Conservation (phyloP, 2,888 invertebrate genomes). For the Athrips mouffetella region DNA sequence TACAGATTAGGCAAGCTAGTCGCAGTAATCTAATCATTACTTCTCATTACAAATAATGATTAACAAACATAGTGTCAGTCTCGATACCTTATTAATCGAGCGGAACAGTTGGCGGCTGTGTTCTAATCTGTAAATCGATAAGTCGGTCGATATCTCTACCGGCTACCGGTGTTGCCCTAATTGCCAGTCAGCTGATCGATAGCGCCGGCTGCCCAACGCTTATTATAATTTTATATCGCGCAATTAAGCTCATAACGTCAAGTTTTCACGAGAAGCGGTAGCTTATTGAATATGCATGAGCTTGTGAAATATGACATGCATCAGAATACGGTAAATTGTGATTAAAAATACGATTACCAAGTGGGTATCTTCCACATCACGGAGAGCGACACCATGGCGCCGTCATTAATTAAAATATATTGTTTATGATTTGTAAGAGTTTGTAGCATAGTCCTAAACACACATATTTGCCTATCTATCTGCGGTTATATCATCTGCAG, state of each 20-base stretch:
- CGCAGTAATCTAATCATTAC: constrained; percentile 3
- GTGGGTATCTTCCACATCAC: background rate
- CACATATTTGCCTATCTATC: no score
- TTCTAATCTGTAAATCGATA: constrained; percentile 12
- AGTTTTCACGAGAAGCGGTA: background rate
- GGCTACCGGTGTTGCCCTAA: constrained; percentile 26
- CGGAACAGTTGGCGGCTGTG: constrained; percentile 7
- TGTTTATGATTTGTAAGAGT: no score
- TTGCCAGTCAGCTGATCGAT: constrained; percentile 15
- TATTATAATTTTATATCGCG: constrained; percentile 4
- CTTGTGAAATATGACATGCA: no score
- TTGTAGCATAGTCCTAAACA: no score
- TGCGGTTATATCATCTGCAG: no score
- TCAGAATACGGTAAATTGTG: background rate
- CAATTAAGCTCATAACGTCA: constrained; percentile 4
- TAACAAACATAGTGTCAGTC: constrained; percentile 7
- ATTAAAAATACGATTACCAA: background rate
- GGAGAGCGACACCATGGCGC: no score
- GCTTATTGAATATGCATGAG: constrained; percentile 3
- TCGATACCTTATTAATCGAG: constrained; percentile 7
- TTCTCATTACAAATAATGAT: no score
- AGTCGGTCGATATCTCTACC: constrained; percentile 1
- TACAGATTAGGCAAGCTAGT: constrained; percentile 1
- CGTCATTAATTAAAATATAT: no score
- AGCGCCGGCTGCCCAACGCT: constrained; percentile 1